phyloP scores from a whole-genome alignment of 2,888 invertebrate genomes.

The Hirtodrosophila alboralis region DNA sequence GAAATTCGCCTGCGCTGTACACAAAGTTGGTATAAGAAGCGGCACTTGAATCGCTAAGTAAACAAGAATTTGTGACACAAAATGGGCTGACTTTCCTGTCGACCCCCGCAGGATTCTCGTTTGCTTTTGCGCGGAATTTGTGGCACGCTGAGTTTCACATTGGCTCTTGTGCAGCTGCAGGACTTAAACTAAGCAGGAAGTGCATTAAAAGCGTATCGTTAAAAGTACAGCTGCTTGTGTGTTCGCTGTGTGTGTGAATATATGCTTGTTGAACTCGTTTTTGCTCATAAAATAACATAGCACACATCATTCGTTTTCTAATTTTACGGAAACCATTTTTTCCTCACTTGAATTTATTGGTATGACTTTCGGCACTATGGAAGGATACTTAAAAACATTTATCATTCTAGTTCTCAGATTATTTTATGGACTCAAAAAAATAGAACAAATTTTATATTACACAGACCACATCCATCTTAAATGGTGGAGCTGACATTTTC shows the following conservation, averaged over 20 bases:
- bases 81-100: slow-evolving; percentile 44
- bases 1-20: slow-evolving; percentile 1
- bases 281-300: too few species aligned
- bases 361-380: not conserved
- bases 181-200: slow-evolving; percentile 42
- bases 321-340: slow-evolving; percentile 1
- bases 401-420: too few species aligned
- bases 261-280: too few species aligned
- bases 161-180: slow-evolving; percentile 19
- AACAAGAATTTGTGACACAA: slow-evolving; percentile 55
- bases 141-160: slow-evolving; percentile 13
- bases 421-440: too few species aligned
- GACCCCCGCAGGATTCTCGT: not conserved
- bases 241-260: too few species aligned
- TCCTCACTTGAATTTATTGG: not conserved
- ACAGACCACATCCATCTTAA: too few species aligned
- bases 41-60: slow-evolving; percentile 24
- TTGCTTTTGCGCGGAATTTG: slow-evolving; percentile 29
- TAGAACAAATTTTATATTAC: too few species aligned
- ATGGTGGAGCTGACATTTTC: too few species aligned
- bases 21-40: slow-evolving; percentile 8
- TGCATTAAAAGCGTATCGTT: slow-evolving; percentile 56
- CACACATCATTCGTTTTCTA: slow-evolving; percentile 4
- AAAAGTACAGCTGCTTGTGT: too few species aligned
- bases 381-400: too few species aligned